These are phyloP conservation scores for Xylocopa sonorina DNA, from an alignment of 1,140 invertebrate genomes.

Conservation along the genomic window DNA sequence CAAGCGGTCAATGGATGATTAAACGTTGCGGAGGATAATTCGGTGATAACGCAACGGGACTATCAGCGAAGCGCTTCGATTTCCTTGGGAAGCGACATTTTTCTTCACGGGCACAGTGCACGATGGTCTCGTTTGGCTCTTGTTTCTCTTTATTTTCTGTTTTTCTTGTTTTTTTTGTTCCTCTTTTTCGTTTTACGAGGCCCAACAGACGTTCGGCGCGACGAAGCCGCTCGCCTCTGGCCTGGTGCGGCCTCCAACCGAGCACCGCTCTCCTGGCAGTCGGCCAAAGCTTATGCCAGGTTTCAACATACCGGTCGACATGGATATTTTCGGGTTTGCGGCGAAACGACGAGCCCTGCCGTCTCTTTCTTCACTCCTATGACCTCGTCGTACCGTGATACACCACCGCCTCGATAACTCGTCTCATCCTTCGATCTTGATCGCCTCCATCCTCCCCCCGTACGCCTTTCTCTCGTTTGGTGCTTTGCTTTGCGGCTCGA, in stretches of 20 bases:
- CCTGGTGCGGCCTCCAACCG: conserved; percentile 68
- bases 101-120: no score
- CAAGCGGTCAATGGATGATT: conserved; percentile 35
- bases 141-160: no score
- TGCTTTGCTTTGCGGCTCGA: not conserved
- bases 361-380: conserved; percentile 29
- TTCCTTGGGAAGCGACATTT: not conserved
- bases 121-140: not conserved
- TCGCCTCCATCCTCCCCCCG: not conserved
- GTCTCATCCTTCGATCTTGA: not conserved
- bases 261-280: conserved; percentile 65
- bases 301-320: conserved; percentile 78
- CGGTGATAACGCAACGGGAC: not conserved
- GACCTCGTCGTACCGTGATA: conserved; percentile 25
- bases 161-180: not conserved
- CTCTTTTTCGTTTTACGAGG: not conserved
- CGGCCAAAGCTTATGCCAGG: conserved; percentile 76
- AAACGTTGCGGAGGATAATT: conserved; percentile 25
- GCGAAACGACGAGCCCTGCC: conserved; percentile 60
- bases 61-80: not conserved
- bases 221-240: conserved; percentile 61
- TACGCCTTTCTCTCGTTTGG: not conserved
- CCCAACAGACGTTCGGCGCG: conserved; percentile 40
- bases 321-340: conserved; percentile 81
- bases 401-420: conserved; percentile 3